phyloP scores from a whole-genome alignment of 2,888 invertebrate genomes.

The Adelognathus sp. region DNA sequence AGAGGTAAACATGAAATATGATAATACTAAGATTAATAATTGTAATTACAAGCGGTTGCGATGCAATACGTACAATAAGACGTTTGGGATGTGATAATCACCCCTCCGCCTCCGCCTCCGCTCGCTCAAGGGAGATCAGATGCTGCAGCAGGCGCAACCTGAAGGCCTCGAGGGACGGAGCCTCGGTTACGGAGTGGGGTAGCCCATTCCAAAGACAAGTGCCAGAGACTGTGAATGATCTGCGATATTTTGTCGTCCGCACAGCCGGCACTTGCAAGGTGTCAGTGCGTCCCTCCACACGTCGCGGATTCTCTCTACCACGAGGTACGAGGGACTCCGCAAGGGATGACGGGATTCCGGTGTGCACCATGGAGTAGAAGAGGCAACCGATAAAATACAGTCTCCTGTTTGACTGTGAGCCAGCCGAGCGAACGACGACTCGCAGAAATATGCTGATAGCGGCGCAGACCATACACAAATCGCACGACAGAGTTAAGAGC shows the following conservation, averaged over 20 bases:
- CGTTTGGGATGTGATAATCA: no score
- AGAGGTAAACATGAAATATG: no score
- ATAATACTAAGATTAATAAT: no score
- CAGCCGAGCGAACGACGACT: neutral
- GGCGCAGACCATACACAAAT: no score
- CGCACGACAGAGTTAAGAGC: no score
- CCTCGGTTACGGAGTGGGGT: neutral
- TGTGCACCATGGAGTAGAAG: neutral
- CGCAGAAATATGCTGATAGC: no score
- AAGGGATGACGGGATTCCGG: neutral
- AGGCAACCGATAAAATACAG: neutral
- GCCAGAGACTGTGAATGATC: neutral
- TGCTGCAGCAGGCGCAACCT: neutral
- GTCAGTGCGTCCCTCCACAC: neutral
- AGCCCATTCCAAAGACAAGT: neutral
- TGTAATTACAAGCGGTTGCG: no score
- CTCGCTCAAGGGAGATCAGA: neutral
- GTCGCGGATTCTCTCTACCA: neutral
- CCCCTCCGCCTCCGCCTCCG: neutral
- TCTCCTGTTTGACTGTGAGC: neutral
- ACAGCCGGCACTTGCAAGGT: neutral
- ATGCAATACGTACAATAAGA: no score
- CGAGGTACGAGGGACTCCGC: neutral
- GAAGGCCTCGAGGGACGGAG: neutral
- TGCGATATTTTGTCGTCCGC: neutral